Evolutionary conservation across 2,797 vertebrate species (phyloP).

Genomic region (Propithecus perrieri): DNA sequence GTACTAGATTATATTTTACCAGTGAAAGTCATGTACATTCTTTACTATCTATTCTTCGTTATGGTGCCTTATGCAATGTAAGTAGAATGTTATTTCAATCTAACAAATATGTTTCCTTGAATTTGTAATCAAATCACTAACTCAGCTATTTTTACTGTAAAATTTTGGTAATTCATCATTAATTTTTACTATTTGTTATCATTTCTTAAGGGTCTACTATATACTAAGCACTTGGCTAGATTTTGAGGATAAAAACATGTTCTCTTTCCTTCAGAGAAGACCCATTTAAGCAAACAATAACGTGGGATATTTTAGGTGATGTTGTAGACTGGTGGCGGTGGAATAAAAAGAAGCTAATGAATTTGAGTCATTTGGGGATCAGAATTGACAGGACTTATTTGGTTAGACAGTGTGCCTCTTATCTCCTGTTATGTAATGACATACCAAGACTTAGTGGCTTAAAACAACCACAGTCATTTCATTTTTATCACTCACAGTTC

Average conservation of each 20-base stretch:
- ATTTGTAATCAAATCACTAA: not conserved
- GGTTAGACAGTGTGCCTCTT: not conserved
- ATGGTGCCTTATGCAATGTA: conserved; percentile 93
- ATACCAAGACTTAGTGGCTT: not conserved
- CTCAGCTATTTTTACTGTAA: not conserved
- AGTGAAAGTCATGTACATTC: conserved; percentile 95
- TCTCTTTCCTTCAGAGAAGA: not conserved
- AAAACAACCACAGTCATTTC: not conserved
- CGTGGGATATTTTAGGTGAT: not conserved
- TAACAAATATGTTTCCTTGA: conserved; percentile 13
- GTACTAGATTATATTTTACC: conserved; percentile 93
- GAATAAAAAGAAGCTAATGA: not conserved
- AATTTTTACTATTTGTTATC: not conserved
- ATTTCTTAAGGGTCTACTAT: not conserved
- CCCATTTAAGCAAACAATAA: not conserved
- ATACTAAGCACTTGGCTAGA: not conserved
- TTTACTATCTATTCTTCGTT: conserved; percentile 91
- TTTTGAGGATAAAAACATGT: not conserved
- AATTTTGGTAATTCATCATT: conserved; percentile 21
- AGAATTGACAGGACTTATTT: not conserved
- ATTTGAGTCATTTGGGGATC: not conserved
- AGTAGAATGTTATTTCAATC: conserved; percentile 72
- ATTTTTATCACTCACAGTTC: not conserved
- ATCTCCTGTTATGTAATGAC: not conserved
- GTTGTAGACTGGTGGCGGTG: not conserved